Base-by-base conservation (phyloP, 2,888 invertebrate species). In the Ecliptopera silaceata region DNA sequence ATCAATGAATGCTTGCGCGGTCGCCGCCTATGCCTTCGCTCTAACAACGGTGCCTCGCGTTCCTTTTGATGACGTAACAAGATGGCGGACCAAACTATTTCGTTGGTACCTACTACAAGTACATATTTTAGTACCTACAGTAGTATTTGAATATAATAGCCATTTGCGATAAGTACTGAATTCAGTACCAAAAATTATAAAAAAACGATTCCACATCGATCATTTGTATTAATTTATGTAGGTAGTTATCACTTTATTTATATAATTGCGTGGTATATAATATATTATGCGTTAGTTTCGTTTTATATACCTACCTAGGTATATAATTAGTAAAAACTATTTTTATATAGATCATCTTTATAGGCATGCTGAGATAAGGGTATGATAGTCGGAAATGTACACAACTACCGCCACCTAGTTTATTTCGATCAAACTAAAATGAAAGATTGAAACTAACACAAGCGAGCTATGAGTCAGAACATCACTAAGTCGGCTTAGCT, bases 1-100 rank as follows among this genome's bases (percentile, higher is more conserved):
- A 88, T 89, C 89, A 89, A 88, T 89, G 88, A 85, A 88, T 87
- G 82, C 85, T 82, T 83, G 74, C 74, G 70, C 69, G 71, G 73
- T 70, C 75, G 72, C 67, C 75, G 72, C 72, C 73, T 75, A 65
- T 72, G 66, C 74, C 75, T 76, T 71, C 70, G 65, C 57, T 63
- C 68, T 72, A 57, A 34, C 39, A 73, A 71, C 86, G 84, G 84
- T 83, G 83, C 83, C 82, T 82, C 82, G 80, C 83, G 86, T 80
- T 85, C 79, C 82, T 81, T 77, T 69, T 71, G 75, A 77, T 86
- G 86, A 87, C 86, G 86, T 86, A 80, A 86, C 84, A 88, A 88
- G 81, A 88, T 88, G 86, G 86, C 86, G 74, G 84, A 76, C 74
- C 66, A 56, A 74, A 73, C 68, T 76, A 65, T 66, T 70, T 75